Evolutionary conservation across 2,797 vertebrate species (phyloP).

Genomic region (Acanthis flammea): DNA sequence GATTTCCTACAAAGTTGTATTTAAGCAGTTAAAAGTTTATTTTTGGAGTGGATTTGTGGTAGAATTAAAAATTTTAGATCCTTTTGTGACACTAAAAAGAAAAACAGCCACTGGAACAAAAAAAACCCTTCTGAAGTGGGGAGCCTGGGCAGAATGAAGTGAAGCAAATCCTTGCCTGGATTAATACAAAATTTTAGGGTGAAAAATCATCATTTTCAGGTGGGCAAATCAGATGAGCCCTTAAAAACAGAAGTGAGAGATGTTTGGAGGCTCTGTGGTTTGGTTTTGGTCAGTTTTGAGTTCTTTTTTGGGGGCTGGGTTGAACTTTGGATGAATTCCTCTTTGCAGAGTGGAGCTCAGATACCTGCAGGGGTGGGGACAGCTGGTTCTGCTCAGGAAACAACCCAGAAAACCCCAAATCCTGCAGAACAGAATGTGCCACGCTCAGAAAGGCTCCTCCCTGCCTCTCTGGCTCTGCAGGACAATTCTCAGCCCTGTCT

Average conservation of each 20-base stretch:
- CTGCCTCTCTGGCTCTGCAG: background rate
- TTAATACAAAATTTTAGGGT: background rate
- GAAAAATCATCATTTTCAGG: background rate
- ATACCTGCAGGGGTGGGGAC: background rate
- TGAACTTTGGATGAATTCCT: background rate
- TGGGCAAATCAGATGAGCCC: background rate
- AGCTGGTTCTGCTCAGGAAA: background rate
- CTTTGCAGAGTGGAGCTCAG: background rate
- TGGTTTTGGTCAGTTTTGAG: background rate
- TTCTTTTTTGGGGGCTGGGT: background rate
- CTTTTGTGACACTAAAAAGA: background rate
- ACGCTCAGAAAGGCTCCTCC: background rate
- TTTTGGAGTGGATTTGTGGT: background rate
- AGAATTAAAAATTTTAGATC: background rate
- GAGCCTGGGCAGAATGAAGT: background rate
- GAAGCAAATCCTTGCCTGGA: background rate
- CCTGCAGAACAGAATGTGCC: background rate
- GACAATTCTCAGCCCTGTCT: background rate
- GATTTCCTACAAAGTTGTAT: background rate
- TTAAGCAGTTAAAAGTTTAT: background rate
- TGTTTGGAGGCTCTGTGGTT: background rate
- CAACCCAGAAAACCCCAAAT: background rate
- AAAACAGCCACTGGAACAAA: background rate
- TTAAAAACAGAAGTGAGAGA: background rate
- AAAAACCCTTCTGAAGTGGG: background rate